phyloP scores from a whole-genome alignment of 2,797 vertebrate species.

The Aplochiton taeniatus region DNA sequence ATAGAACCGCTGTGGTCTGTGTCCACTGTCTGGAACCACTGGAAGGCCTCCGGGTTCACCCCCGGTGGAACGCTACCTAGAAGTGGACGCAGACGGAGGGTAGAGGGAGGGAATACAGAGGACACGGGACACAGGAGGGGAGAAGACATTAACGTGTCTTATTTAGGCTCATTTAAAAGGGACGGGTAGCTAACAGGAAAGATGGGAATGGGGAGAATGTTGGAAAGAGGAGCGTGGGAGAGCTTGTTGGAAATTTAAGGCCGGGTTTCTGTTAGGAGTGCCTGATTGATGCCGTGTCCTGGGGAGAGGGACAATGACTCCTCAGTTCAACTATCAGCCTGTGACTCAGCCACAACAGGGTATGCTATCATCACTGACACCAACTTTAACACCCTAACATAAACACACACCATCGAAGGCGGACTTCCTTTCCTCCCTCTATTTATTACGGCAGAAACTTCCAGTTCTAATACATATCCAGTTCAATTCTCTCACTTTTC shows the following conservation, averaged over 20 bases:
- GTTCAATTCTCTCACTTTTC: slow-evolving; percentile 32
- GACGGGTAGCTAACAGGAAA: slow-evolving; percentile 6
- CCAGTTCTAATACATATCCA: too few relatives aligned
- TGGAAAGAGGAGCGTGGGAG: slow-evolving; percentile 48
- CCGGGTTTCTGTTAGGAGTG: slow-evolving; percentile 46
- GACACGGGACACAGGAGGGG: neutral
- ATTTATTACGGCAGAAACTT: too few relatives aligned
- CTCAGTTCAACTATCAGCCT: slow-evolving; percentile 45
- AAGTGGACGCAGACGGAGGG: neutral
- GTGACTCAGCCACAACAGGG: slow-evolving; percentile 50
- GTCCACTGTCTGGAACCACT: slow-evolving; percentile 93
- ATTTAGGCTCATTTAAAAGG: neutral
- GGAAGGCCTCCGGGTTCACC: slow-evolving; percentile 85
- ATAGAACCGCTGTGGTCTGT: slow-evolving; percentile 88
- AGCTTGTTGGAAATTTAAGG: neutral
- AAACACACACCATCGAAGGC: slow-evolving; percentile 29
- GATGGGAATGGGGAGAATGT: slow-evolving; percentile 31
- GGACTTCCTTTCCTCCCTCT: slow-evolving; percentile 8
- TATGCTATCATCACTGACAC: slow-evolving; percentile 17
- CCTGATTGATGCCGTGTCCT: slow-evolving; percentile 64
- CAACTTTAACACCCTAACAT: slow-evolving; percentile 36
- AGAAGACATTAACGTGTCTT: too few relatives aligned
- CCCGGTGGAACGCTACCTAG: slow-evolving; percentile 81
- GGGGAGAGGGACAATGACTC: slow-evolving; percentile 47
- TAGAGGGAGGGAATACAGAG: neutral